These are phyloP conservation scores for Pseudois nayaur DNA, from an alignment of 2,113 vertebrate species.

Conservation along the genomic window DNA sequence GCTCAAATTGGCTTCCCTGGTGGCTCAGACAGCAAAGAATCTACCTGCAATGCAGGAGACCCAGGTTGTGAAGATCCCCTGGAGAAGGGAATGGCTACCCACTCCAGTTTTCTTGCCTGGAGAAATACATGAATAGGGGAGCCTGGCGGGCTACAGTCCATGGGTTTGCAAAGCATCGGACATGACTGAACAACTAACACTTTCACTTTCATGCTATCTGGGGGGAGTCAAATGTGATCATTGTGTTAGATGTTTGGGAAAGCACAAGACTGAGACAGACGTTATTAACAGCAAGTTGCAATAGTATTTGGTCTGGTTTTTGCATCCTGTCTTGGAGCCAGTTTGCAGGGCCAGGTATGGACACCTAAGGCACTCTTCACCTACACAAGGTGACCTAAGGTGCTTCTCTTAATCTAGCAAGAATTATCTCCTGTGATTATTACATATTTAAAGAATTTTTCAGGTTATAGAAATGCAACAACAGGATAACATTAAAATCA, in stretches of 20 bases:
- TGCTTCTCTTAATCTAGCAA: neutral
- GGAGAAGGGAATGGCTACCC: neutral
- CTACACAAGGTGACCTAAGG: neutral
- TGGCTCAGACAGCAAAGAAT: neutral
- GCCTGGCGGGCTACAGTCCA: neutral
- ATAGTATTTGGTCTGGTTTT: neutral
- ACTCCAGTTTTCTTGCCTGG: neutral
- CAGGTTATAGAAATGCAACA: neutral
- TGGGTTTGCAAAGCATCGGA: neutral
- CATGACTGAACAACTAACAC: neutral
- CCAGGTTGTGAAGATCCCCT: neutral
- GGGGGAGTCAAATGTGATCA: neutral
- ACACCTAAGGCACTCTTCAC: neutral
- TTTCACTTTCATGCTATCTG: neutral
- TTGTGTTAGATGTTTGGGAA: neutral
- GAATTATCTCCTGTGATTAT: neutral
- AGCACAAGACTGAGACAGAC: neutral
- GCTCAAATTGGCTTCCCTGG: neutral
- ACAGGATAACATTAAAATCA: neutral
- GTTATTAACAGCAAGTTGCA: neutral
- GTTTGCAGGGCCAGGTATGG: neutral
- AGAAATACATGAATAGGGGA: neutral
- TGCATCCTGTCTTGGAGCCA: neutral
- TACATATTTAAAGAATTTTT: neutral
- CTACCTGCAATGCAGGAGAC: neutral